These are phyloP conservation scores for Vireo griseus DNA, from an alignment of 2,797 vertebrate species.

Conservation along the genomic window DNA sequence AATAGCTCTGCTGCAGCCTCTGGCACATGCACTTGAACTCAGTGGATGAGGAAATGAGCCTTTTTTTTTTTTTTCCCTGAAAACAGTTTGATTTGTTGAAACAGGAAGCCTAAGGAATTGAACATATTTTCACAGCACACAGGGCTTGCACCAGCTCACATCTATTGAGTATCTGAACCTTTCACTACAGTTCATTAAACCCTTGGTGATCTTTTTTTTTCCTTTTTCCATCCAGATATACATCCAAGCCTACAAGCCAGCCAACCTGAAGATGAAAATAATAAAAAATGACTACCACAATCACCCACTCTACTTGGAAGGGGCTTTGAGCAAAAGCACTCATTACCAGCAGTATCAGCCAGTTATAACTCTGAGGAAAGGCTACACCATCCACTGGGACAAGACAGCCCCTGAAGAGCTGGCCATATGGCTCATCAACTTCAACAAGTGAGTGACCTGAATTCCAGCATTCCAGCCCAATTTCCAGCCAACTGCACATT, in stretches of 20 bases:
- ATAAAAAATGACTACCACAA: conserved; percentile 88
- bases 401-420: conserved; percentile 87
- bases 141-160: not conserved
- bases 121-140: not conserved
- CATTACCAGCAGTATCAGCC: conserved; percentile 99
- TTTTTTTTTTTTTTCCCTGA: not conserved
- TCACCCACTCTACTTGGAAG: conserved; percentile 83
- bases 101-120: not conserved
- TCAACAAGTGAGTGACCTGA: conserved; percentile 84
- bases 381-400: conserved; percentile 96
- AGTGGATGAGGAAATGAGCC: not conserved
- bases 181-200: not conserved
- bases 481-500: not conserved
- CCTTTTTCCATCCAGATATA: conserved; percentile 81
- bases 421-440: conserved; percentile 95
- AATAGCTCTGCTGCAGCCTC: not conserved
- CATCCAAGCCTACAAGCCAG: conserved; percentile 88
- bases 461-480: conserved; percentile 6
- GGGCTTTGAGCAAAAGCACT: conserved; percentile 87
- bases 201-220: not conserved
- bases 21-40: not conserved
- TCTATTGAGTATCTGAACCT: not conserved
- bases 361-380: conserved; percentile 86
- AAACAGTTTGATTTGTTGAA: not conserved
- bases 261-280: conserved; percentile 86